Evolutionary conservation across 2,113 vertebrate genomes (phyloP).

Genomic region (Sinocyclocheilus anophthalmus): DNA sequence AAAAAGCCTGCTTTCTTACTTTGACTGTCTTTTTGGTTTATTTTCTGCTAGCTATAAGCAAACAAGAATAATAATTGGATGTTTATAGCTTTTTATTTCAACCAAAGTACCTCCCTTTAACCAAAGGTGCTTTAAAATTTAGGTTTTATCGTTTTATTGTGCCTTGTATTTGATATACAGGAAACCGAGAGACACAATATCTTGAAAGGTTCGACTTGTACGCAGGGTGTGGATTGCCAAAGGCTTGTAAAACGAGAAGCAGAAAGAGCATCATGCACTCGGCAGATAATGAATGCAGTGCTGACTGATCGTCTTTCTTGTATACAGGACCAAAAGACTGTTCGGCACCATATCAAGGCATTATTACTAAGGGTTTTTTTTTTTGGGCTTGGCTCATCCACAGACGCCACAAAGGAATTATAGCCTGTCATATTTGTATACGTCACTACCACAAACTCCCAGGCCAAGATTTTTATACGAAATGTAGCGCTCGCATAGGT

Average conservation of each 20-base stretch:
- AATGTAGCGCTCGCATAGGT: conserved; percentile 32
- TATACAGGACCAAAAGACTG: conserved; percentile 34
- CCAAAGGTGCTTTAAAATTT: conserved; percentile 84
- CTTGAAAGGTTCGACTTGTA: conserved; percentile 23
- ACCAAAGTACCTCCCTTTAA: conserved; percentile 81
- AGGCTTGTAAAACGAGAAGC: conserved; percentile 19
- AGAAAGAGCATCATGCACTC: too few relatives aligned
- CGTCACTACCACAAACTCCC: not conserved
- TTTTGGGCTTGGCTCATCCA: not conserved
- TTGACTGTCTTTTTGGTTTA: not conserved
- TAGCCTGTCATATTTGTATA: not conserved
- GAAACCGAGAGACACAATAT: conserved; percentile 64
- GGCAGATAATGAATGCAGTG: not conserved
- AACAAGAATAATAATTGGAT: conserved; percentile 36
- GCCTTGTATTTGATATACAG: conserved; percentile 80
- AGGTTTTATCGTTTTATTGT: conserved; percentile 77
- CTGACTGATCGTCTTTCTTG: not conserved
- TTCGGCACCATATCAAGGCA: conserved; percentile 23
- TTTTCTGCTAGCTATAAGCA: conserved; percentile 40
- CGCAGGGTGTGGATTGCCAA: conserved; percentile 34
- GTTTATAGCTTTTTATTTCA: conserved; percentile 59
- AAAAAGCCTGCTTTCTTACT: conserved; percentile 55
- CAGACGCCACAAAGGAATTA: not conserved
- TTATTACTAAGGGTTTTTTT: not conserved
- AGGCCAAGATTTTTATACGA: conserved; percentile 38